A percentile compares a stretch with the other conserved stretches of the same genome.
These are phyloP conservation scores for Chouioia cunea DNA, from an alignment of 2,888 invertebrate species.

Conservation along the genomic window DNA sequence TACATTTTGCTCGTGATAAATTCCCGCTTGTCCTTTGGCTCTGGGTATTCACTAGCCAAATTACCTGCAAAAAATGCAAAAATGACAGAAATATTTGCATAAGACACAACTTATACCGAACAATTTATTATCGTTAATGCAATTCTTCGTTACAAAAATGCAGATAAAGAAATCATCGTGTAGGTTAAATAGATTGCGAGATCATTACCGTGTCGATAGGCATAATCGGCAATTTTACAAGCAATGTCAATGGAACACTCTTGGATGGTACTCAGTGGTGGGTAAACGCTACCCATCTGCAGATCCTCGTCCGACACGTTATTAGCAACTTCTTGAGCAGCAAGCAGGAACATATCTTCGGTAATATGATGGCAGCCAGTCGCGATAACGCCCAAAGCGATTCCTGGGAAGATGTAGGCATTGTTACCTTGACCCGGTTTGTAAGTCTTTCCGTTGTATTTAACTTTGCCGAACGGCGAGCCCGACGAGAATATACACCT, in stretches of 20 bases:
- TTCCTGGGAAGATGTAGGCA: constrained; percentile 96
- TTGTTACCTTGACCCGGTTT: constrained; percentile 98
- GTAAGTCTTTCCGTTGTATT: constrained; percentile 82
- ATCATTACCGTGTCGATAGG: constrained; percentile 88
- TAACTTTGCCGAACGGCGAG: constrained; percentile 92
- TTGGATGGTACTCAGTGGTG: constrained; percentile 85
- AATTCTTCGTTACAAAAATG: neutral
- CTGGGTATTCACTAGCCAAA: constrained; percentile 87
- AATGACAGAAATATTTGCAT: neutral
- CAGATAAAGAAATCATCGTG: constrained; percentile 45
- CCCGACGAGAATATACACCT: constrained; percentile 95
- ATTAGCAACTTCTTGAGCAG: constrained; percentile 91
- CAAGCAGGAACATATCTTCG: constrained; percentile 93
- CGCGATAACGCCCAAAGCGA: constrained; percentile 93
- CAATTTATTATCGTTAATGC: neutral
- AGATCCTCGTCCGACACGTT: constrained; percentile 87
- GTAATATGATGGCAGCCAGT: constrained; percentile 94
- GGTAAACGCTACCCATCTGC: constrained; percentile 90
- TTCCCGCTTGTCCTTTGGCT: constrained; percentile 81
- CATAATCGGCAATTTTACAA: constrained; percentile 86
- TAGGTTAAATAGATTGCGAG: too few species aligned
- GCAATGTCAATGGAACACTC: constrained; percentile 94
- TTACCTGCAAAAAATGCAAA: constrained; percentile 71
- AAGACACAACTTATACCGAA: neutral
- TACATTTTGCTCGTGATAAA: constrained; percentile 83